Conservation (phyloP, 2,797 vertebrate genomes). For the Aulostomus chinensis region DNA sequence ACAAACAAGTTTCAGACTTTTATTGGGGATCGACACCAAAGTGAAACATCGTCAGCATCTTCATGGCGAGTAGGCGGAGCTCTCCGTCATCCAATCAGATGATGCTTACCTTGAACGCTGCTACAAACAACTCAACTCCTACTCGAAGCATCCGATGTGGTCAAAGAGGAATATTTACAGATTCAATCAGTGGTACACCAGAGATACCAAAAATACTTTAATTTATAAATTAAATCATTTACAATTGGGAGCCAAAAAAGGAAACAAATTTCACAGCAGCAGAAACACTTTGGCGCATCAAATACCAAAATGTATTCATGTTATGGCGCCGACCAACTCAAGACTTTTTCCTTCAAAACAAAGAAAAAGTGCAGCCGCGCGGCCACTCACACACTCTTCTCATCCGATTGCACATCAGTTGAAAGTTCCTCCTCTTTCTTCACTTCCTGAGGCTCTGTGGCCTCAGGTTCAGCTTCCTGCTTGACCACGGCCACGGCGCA, state of each 20-base stretch:
- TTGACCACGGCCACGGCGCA: slow-evolving; percentile 75
- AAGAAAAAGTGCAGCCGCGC: slow-evolving; percentile 31
- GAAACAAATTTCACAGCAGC: slow-evolving; percentile 44
- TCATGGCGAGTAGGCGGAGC: slow-evolving; percentile 12
- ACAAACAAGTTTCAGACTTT: slow-evolving; percentile 67
- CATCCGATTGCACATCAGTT: slow-evolving; percentile 59
- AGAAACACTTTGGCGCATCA: slow-evolving; percentile 85
- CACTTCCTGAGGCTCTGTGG: slow-evolving; percentile 73
- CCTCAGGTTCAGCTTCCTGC: slow-evolving; percentile 82
- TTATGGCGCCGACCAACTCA: slow-evolving; percentile 82
- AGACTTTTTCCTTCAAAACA: slow-evolving; percentile 71
- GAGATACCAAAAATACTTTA: slow-evolving; percentile 99
- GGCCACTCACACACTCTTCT: slow-evolving; percentile 57
- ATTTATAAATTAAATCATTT: slow-evolving; percentile 99
- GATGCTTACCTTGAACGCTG: slow-evolving; percentile 62
- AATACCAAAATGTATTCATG: slow-evolving; percentile 99
- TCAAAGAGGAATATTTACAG: neutral
- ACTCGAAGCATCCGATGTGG: neutral
- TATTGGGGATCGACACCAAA: slow-evolving; percentile 62
- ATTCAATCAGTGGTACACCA: slow-evolving; percentile 89
- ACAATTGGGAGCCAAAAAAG: slow-evolving; percentile 77
- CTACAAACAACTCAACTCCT: neutral
- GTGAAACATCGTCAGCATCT: neutral
- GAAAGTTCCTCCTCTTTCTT: slow-evolving; percentile 75
- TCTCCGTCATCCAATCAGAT: slow-evolving; percentile 17